Evolutionary conservation across 2,113 vertebrate species (phyloP).

Genomic region (Argyrosomus japonicus): DNA sequence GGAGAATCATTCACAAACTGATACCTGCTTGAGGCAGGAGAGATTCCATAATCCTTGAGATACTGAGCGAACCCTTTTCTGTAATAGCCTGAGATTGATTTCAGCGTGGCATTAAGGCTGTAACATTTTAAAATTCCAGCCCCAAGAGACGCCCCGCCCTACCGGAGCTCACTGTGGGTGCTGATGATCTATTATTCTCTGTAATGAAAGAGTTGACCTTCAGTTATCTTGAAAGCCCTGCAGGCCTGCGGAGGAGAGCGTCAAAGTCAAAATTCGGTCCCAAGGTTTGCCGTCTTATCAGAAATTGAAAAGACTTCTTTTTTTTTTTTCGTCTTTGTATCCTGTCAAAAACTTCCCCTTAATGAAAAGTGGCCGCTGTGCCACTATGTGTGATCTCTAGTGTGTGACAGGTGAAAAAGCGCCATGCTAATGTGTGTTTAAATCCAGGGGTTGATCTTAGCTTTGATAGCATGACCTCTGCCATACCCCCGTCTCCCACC

Average conservation of each 20-base stretch:
- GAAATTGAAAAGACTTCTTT: conserved; percentile 27
- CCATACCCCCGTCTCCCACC: background rate
- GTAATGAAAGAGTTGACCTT: conserved; percentile 76
- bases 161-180: conserved; percentile 5
- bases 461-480: conserved; percentile 2
- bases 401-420: conserved; percentile 12
- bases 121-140: conserved; percentile 61
- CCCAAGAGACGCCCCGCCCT: conserved; percentile 15
- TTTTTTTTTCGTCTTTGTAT: background rate
- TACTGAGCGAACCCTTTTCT: conserved; percentile 35
- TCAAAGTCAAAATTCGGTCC: conserved; percentile 57
- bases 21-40: conserved; percentile 52
- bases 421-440: background rate
- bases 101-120: conserved; percentile 42
- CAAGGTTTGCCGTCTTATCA: conserved; percentile 47
- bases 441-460: background rate
- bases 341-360: conserved; percentile 10
- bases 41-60: conserved; percentile 60
- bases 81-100: conserved; percentile 65
- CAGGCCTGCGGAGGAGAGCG: conserved; percentile 28
- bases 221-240: conserved; percentile 57
- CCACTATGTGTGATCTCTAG: background rate
- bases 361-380: background rate
- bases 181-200: conserved; percentile 72
- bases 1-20: conserved; percentile 36